Evolutionary conservation across 2,113 vertebrate species (phyloP).

Genomic region (Neotragus moschatus): DNA sequence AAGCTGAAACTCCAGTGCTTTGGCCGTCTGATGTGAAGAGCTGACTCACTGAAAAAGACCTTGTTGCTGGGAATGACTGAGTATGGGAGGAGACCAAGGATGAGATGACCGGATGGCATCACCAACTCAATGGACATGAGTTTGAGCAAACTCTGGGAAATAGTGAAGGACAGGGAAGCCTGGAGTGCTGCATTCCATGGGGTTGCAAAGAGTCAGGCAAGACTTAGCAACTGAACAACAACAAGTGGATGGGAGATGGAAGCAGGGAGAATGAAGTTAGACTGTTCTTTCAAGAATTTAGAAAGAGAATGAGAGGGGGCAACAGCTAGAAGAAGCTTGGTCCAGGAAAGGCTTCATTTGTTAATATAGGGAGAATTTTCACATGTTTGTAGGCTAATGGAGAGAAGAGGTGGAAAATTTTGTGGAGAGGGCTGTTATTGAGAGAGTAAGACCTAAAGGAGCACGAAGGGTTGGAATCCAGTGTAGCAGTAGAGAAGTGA

Average conservation of each 20-base stretch:
- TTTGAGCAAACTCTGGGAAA: not conserved
- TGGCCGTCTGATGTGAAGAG: not conserved
- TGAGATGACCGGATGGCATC: not conserved
- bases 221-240: not conserved
- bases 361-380: not conserved
- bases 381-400: not conserved
- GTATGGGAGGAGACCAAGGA: not conserved
- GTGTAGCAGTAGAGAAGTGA: not conserved
- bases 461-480: not conserved
- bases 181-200: not conserved
- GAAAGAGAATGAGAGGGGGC: not conserved
- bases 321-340: not conserved
- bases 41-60: not conserved
- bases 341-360: not conserved
- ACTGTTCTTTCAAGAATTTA: not conserved
- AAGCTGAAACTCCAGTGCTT: not conserved
- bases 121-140: not conserved
- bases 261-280: not conserved
- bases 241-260: not conserved
- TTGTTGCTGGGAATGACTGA: not conserved
- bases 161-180: not conserved
- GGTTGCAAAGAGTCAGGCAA: not conserved
- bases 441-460: not conserved
- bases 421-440: not conserved
- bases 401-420: not conserved